Conservation (phyloP, 2,888 invertebrate genomes). For the Maniola hyperantus region DNA sequence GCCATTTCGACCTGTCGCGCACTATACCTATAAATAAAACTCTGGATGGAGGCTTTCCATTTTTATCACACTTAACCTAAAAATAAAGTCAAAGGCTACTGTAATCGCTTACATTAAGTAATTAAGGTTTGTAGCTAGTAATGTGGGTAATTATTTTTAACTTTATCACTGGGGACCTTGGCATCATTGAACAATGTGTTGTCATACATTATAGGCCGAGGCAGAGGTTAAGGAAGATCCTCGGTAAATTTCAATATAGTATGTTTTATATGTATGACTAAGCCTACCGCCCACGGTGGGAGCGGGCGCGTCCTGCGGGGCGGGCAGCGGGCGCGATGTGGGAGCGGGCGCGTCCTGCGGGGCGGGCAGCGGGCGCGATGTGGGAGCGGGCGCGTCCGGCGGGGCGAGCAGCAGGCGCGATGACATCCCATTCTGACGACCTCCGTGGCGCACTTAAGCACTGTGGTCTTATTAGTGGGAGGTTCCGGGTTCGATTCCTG, state of each 20-base stretch:
- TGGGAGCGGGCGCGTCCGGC: too few species aligned
- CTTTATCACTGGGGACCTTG: constrained; percentile 19
- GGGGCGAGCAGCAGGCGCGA: too few species aligned
- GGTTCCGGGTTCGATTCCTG: too few species aligned
- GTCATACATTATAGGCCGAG: constrained; percentile 25
- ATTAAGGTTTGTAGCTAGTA: constrained; percentile 8
- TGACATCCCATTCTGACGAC: too few species aligned
- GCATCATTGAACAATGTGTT: constrained; percentile 17
- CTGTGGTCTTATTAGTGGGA: too few species aligned
- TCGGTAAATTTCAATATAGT: constrained; percentile 37
- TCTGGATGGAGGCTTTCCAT: neutral
- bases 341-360: too few species aligned
- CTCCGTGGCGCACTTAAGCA: too few species aligned
- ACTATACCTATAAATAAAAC: neutral
- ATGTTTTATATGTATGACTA: constrained; percentile 35
- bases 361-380: too few species aligned
- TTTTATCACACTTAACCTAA: constrained; percentile 5
- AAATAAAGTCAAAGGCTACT: constrained; percentile 9
- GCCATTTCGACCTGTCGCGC: too few species aligned
- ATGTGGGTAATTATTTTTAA: constrained; percentile 26
- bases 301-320: too few species aligned
- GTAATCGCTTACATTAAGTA: constrained; percentile 9
- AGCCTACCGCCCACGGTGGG: too few species aligned
- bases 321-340: too few species aligned
- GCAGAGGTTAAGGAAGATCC: constrained; percentile 38